Conservation (phyloP, 1,140 invertebrate genomes). For the Tetraneura akinire region DNA sequence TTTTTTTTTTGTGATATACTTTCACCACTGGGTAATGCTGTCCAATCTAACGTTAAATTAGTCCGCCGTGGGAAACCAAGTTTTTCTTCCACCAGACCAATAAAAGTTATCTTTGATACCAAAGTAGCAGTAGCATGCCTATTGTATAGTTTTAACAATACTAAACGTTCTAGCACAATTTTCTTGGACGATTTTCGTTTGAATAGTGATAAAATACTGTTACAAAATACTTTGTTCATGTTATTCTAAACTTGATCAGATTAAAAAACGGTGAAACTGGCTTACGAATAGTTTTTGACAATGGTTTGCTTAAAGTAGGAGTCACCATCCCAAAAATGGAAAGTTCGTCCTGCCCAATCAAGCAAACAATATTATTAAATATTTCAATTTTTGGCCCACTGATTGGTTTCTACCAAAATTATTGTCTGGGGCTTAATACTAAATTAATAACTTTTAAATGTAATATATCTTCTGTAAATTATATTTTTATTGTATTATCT, state of each 20-base stretch:
- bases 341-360: background rate
- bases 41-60: background rate
- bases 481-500: too few species aligned
- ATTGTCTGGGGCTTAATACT: background rate
- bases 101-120: background rate
- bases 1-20: background rate
- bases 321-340: background rate
- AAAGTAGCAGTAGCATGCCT: background rate
- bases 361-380: too few species aligned
- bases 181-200: background rate
- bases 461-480: constrained; percentile 9
- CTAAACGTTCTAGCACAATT: background rate
- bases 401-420: constrained; percentile 22
- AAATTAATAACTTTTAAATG: constrained; percentile 17
- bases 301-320: too few species aligned
- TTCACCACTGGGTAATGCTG: background rate
- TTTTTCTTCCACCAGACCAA: background rate
- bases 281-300: background rate
- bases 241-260: background rate
- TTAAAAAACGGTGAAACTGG: background rate
- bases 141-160: background rate
- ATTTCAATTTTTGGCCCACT: too few species aligned
- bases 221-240: background rate
- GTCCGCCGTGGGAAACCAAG: background rate
- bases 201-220: background rate